Evolutionary conservation across 2,888 invertebrate species (phyloP), one percentile per base, ranked within the genome.

Genomic region (Myopa tessellatipennis): DNA sequence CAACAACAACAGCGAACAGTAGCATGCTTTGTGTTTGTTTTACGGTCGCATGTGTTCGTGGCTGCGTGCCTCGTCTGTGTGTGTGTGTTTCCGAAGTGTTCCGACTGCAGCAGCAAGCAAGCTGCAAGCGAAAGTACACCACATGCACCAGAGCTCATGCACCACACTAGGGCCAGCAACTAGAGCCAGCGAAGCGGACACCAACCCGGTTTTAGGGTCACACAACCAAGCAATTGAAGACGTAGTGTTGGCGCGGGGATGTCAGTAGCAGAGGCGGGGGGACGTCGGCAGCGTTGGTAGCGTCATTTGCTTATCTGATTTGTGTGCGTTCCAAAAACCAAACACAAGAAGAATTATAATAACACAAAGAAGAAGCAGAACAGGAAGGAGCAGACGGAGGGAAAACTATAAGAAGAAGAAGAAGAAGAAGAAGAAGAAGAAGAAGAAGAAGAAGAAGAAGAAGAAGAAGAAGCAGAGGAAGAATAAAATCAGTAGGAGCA

Each of bases 181-280:
- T n/a, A n/a, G 63, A 70, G 34, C 18, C 68, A 61, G 1, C 26
- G 26, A 26, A 26, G 68, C 52, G 36, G 52, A 45, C 63, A 68
- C 38, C 76, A 38, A 55, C 50, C 63, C 71, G 75, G 77, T 63
- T 77, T 77, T 77, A 63, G 77, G 77, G 77, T 72, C 77, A 77
- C 34, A 50, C 6, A 6, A 50, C 50, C 71, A 71, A 45, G 63
- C 72, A 55, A n/a, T 36, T 75, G 14, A 50, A 18, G 18, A 65
- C 14, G 67, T 12, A 14, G 65, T 10, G 16, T 4, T 4, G 52
- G 50, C 67, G 55, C 7, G 36, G 40, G 16, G 74, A 50, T 50
- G 74, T 50, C 34, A 16, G n/a, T 14, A 2, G 71, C 7, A 4
- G 70, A 8, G 55, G 14, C 60, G 38, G 38, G 6, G 38, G 60